Conservation (phyloP, 2,888 invertebrate genomes). For the Oscheius myriophilus region DNA sequence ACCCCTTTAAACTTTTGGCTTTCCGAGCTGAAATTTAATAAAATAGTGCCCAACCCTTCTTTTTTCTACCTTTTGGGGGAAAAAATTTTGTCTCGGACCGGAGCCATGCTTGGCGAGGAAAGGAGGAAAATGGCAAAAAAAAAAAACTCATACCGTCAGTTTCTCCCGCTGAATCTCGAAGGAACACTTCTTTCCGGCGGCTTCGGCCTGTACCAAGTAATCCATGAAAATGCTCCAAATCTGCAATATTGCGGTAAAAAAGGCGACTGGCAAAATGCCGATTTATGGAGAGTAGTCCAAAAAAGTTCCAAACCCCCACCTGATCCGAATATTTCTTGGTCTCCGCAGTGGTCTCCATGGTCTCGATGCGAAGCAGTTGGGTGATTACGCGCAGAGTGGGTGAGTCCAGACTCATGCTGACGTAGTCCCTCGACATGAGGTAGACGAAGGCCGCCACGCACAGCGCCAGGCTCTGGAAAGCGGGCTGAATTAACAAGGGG, state of each 20-base stretch:
- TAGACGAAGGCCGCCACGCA: slow-evolving; percentile 56
- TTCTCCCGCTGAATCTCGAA: slow-evolving; percentile 47
- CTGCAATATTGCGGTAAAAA: too few species aligned
- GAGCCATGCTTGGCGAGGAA: too few species aligned
- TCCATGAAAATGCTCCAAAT: slow-evolving; percentile 60
- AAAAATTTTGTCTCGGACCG: too few species aligned
- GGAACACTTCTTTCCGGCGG: slow-evolving; percentile 40
- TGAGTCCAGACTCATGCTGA: slow-evolving; percentile 45
- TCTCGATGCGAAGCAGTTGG: slow-evolving; percentile 55
- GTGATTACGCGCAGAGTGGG: slow-evolving; percentile 44
- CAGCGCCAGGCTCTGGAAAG: slow-evolving; percentile 45
- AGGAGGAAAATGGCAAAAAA: too few species aligned
- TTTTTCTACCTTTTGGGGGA: too few species aligned
- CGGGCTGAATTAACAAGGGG: background rate
- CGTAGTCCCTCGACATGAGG: slow-evolving; percentile 63
- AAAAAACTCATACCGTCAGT: slow-evolving; percentile 41
- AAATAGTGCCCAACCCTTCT: too few species aligned
- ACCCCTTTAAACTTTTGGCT: too few species aligned
- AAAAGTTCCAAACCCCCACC: too few species aligned
- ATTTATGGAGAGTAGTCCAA: too few species aligned
- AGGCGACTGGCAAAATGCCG: too few species aligned
- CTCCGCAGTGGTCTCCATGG: slow-evolving; percentile 4
- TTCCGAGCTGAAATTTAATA: too few species aligned
- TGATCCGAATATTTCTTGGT: slow-evolving; percentile 14
- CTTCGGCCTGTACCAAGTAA: slow-evolving; percentile 47